Evolutionary conservation across 2,113 vertebrate species (phyloP), one percentile per base, ranked within the genome.

Genomic region (Platysteira castanea): DNA sequence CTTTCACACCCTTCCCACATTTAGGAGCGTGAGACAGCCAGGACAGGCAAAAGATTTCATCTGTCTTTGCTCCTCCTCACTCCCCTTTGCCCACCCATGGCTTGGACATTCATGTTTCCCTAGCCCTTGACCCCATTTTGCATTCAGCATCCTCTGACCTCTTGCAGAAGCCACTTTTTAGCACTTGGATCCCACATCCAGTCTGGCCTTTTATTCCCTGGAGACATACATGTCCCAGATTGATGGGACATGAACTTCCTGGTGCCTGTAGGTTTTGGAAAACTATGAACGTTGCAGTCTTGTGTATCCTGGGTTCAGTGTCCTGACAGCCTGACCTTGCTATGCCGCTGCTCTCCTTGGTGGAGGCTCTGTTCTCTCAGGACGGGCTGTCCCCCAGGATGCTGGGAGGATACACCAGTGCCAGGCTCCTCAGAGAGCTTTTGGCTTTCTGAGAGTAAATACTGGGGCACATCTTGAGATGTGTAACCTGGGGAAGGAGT

Each of bases 161-260:
- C 82, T 79, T 82, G 39, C 79, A 88, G 75, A 68, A 92, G 39
- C 42, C 53, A 27, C 65, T 68, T 87, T 87, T 88, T 47, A 59
- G 60, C 44, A 79, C 47, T 92, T 87, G 78, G 61, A 75, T 88
- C 49, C 53, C 61, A 54, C 65, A 13, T 50, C 75, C 39, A 8
- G 35, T 68, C 82, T 82, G 70, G 12, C 33, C 24, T 52, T 56
- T 2, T 44, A 24, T 68, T 63, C 79, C 30, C 33, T 47, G 57
- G 53, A 59, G 79, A 53, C 7, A 21, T 15, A 2, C 18, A 21
- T 14, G 20, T 37, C 52, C 73, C 42, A 83, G 30, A 61, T 7
- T 15, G 61, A 22, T 35, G 74, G 61, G 52, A 50, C 27, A 56
- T 57, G 69, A 85, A 26, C 52, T 54, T 60, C 47, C 52, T 59